Base-by-base conservation (phyloP, 2,888 invertebrate species). In the Atethmia centrago region DNA sequence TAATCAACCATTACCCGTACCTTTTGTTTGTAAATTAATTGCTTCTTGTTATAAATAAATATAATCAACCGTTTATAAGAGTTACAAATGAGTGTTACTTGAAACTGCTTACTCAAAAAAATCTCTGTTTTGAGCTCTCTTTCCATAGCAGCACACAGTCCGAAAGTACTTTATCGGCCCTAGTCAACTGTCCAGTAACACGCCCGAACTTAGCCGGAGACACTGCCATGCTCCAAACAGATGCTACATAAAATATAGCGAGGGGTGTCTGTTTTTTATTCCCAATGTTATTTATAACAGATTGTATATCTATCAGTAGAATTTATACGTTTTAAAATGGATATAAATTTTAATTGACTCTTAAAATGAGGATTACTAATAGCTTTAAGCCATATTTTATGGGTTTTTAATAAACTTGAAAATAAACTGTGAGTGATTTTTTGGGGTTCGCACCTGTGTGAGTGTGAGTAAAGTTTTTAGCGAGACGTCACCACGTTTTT, bases 311-410 rank as follows among this genome's bases (percentile, higher is more conserved):
- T 61, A 69, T 42, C 51, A 55, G 8, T 47, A 3, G 12, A 73
- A 73, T 83, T 81, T 75, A 79, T 74, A 2, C 3, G n/a, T 47
- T 69, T 80, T 77, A 65, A 77, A 81, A 75, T 49, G 51, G 25
- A 58, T 42, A 74, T 76, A 66, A 74, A 69, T 69, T 76, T 83
- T 77, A 68, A 77, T 73, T 71, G 68, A 28, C 63, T 71, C 14
- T 80, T 49, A 61, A 45, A 59, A 31, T 40, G 19, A 12, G 16
- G 10, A 45, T 59, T 42, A 61, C 4, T n/a, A 40, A 58, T 36
- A 14, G 45, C 28, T 61, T 61, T 31, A 3, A 69, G 51, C 21
- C 9, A 72, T 59, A 45, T 76, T 84, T 72, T 62, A 73, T 65
- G 28, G 0, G 0, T 58, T 28, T 68, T 68, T 65, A 77, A 81